phyloP scores from a whole-genome alignment of 1,140 invertebrate genomes.

The Brachionus plicatilis region DNA sequence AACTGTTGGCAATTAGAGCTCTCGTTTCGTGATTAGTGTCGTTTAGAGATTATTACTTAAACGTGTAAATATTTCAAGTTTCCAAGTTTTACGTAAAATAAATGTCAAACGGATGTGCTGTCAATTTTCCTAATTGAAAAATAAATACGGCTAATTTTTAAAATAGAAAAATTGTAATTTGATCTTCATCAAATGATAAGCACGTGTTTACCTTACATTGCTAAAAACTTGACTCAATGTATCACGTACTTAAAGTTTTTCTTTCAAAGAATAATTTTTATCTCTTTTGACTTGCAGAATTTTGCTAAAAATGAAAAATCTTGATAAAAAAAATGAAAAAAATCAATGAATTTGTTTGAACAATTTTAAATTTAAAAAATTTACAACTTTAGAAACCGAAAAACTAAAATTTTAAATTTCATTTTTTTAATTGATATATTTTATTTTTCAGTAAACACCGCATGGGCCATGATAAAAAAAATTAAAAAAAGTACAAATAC shows the following conservation, averaged over 20 bases:
- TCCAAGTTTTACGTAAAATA: neutral
- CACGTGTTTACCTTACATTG: neutral
- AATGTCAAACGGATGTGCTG: neutral
- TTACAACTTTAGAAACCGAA: too few relatives aligned
- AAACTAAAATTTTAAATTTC: too few relatives aligned
- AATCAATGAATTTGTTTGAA: too few relatives aligned
- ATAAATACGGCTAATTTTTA: neutral
- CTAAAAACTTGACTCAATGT: neutral
- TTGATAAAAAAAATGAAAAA: too few relatives aligned
- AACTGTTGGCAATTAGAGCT: neutral
- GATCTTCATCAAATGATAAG: neutral
- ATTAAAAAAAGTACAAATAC: too few relatives aligned
- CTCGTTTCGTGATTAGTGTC: neutral
- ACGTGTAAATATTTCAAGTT: slow-evolving; percentile 28
- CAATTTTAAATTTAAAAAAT: too few relatives aligned
- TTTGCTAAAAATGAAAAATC: too few relatives aligned
- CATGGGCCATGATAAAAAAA: too few relatives aligned
- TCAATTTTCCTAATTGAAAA: neutral
- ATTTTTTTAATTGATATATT: too few relatives aligned
- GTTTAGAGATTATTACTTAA: neutral
- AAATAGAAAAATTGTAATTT: neutral
- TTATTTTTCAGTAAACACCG: too few relatives aligned
- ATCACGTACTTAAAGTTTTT: neutral
- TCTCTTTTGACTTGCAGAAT: neutral
- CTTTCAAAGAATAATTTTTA: neutral